Evolutionary conservation across 2,113 vertebrate genomes (phyloP).

Genomic region (Manacus vitellinus): DNA sequence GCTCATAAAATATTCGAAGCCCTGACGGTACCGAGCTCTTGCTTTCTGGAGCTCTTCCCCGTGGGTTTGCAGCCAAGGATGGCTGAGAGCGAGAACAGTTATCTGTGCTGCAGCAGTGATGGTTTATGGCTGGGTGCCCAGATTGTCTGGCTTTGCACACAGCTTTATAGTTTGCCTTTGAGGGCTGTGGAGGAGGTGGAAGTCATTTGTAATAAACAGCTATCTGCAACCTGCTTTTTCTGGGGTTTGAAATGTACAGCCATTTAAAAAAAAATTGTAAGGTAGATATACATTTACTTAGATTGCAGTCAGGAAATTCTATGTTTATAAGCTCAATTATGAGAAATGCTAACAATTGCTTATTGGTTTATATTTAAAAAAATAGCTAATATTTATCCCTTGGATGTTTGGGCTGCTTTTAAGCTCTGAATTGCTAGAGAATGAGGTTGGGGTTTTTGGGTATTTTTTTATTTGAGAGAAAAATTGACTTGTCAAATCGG

Average conservation of each 20-base stretch:
- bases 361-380: background rate
- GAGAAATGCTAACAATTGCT: background rate
- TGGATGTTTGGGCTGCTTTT: background rate
- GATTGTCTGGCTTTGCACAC: constrained; percentile 77
- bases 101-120: constrained; percentile 80
- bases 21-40: background rate
- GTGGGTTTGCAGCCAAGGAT: constrained; percentile 72
- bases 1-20: constrained; percentile 30
- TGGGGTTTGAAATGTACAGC: background rate
- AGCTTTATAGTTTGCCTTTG: constrained; percentile 75
- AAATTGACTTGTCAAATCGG: background rate
- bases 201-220: constrained; percentile 69
- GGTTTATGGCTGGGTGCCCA: constrained; percentile 88
- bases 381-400: background rate
- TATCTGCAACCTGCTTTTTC: constrained; percentile 41
- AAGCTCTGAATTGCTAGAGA: background rate
- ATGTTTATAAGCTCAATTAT: accelerated
- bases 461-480: background rate
- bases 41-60: constrained; percentile 65
- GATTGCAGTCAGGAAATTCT: background rate
- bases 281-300: background rate
- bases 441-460: background rate
- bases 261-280: background rate
- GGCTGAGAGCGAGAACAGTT: constrained; percentile 73
- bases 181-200: constrained; percentile 68